phyloP scores from a whole-genome alignment of 2,113 vertebrate genomes.

The Chitala chitala region DNA sequence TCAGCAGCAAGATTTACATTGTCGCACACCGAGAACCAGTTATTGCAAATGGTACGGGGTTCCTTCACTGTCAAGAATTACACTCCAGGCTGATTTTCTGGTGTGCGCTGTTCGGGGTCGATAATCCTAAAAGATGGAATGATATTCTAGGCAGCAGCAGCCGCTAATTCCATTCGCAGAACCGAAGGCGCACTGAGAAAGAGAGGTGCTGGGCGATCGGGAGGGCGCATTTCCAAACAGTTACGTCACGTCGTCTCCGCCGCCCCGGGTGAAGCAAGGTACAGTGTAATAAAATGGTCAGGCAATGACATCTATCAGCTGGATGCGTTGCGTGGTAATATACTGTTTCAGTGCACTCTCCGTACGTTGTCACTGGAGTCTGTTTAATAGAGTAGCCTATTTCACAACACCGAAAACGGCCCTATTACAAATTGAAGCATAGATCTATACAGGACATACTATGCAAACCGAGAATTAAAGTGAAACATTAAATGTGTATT shows the following conservation, averaged over 20 bases:
- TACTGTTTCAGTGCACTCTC: background rate
- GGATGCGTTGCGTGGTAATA: slow-evolving; percentile 5
- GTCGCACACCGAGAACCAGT: background rate
- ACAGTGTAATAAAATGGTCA: background rate
- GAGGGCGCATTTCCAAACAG: slow-evolving; percentile 20
- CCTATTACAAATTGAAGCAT: background rate
- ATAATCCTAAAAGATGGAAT: slow-evolving; percentile 37
- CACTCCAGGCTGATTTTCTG: slow-evolving; percentile 1
- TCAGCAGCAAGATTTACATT: background rate
- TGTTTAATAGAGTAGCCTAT: background rate
- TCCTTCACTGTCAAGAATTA: slow-evolving; percentile 22
- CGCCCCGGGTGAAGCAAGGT: background rate
- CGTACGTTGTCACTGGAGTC: background rate
- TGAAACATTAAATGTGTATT: background rate
- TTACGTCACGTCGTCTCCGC: slow-evolving; percentile 34
- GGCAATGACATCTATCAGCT: background rate
- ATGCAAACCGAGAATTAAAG: background rate
- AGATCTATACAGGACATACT: background rate
- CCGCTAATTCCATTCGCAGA: slow-evolving; percentile 33
- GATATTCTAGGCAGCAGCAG: slow-evolving; percentile 31
- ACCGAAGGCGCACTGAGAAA: slow-evolving; percentile 21
- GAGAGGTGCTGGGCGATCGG: slow-evolving; percentile 20
- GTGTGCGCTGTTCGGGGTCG: slow-evolving; percentile 21
- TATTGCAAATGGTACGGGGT: slow-evolving; percentile 11
- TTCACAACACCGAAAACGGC: background rate